Conservation (phyloP, 2,888 invertebrate species). For the Chrysolina haemoptera region DNA sequence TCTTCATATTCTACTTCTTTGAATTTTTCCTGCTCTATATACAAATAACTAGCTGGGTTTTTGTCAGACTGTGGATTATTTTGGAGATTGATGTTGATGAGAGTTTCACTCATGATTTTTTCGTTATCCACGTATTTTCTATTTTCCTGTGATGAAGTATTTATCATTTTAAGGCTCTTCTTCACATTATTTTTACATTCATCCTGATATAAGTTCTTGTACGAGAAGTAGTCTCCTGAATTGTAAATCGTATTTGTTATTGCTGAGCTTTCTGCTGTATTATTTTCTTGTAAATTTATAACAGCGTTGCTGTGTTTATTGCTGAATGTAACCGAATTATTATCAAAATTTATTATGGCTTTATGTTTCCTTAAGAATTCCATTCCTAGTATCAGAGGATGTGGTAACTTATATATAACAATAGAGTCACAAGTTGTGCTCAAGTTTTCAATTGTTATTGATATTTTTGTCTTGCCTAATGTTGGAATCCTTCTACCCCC, state of each 20-base stretch:
- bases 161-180: not conserved
- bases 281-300: not conserved
- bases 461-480: not conserved
- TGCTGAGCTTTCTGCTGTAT: not conserved
- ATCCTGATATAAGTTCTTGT: not conserved
- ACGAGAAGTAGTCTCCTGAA: not conserved
- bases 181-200: not conserved
- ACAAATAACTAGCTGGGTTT: not conserved
- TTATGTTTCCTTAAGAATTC: constrained; percentile 7
- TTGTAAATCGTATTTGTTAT: not conserved
- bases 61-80: not conserved
- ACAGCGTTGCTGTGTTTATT: not conserved
- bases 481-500: not conserved
- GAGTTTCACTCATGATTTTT: not conserved
- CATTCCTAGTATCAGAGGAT: constrained; percentile 14
- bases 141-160: not conserved
- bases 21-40: not conserved
- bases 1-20: not conserved
- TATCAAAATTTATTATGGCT: constrained; percentile 11
- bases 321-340: not conserved
- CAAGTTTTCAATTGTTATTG: constrained; percentile 1
- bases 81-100: not conserved
- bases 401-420: constrained; percentile 11
- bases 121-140: not conserved
- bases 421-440: not conserved